Conservation (phyloP, 2,113 vertebrate genomes). For the Tympanuchus pallidicinctus region DNA sequence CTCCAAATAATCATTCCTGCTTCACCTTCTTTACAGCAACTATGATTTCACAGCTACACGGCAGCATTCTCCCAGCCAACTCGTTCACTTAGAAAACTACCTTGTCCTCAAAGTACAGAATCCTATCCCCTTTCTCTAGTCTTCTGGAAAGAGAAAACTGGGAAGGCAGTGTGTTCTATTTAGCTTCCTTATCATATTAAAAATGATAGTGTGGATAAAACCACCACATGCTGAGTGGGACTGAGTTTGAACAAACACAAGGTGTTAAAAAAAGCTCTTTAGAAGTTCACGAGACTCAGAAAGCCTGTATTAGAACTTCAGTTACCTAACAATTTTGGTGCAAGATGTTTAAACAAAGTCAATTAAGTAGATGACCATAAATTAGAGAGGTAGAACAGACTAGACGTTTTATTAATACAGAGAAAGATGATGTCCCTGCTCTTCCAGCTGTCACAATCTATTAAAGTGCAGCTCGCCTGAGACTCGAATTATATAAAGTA, state of each 20-base stretch:
- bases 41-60: not conserved
- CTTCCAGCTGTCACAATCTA: not conserved
- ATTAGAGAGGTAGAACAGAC: not conserved
- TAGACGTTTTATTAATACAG: not conserved
- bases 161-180: not conserved
- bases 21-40: conserved; percentile 2
- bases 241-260: not conserved
- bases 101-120: not conserved
- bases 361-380: not conserved
- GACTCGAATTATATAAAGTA: not conserved
- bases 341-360: not conserved
- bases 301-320: not conserved
- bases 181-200: not conserved
- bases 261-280: not conserved
- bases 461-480: not conserved
- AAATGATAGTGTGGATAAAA: not conserved
- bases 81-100: not conserved
- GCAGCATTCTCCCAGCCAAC: not conserved
- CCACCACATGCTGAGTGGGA: not conserved
- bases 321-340: not conserved
- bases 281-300: not conserved
- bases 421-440: not conserved
- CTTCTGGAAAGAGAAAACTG: not conserved
- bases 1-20: not conserved
- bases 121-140: no score